Evolutionary conservation across 92 coral and sea anemone species (phyloP).

Genomic region (Heteractis magnifica): DNA sequence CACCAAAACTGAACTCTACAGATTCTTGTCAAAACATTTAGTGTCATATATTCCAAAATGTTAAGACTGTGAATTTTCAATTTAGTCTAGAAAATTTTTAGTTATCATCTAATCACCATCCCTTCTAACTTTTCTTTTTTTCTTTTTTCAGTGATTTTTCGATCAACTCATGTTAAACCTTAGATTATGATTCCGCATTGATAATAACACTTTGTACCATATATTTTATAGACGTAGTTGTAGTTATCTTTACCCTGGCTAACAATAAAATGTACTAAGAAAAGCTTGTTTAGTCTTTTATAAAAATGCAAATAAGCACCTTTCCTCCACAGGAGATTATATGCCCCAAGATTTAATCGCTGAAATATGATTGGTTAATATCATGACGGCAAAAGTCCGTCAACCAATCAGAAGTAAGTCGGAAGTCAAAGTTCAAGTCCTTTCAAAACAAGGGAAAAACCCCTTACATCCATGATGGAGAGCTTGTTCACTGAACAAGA

Average conservation of each 20-base stretch:
- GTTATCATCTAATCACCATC: no score
- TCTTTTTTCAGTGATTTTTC: no score
- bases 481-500: background rate
- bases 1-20: background rate
- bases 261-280: no score
- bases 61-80: background rate
- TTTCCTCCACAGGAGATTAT: background rate
- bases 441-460: background rate
- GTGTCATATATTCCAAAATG: background rate
- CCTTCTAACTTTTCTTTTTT: background rate
- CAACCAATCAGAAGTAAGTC: background rate
- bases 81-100: no score
- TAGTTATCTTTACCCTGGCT: background rate
- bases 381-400: background rate
- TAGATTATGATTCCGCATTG: no score
- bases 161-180: no score
- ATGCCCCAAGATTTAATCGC: background rate
- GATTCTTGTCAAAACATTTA: background rate
- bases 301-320: background rate
- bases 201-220: no score
- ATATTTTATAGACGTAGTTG: background rate
- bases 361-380: background rate
- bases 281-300: background rate
- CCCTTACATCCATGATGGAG: background rate
- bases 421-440: background rate